Percentiles rank a stretch among this genome's conserved stretches.
Evolutionary conservation across 2,888 invertebrate species (phyloP).

Genomic region (Campaea margaritaria): DNA sequence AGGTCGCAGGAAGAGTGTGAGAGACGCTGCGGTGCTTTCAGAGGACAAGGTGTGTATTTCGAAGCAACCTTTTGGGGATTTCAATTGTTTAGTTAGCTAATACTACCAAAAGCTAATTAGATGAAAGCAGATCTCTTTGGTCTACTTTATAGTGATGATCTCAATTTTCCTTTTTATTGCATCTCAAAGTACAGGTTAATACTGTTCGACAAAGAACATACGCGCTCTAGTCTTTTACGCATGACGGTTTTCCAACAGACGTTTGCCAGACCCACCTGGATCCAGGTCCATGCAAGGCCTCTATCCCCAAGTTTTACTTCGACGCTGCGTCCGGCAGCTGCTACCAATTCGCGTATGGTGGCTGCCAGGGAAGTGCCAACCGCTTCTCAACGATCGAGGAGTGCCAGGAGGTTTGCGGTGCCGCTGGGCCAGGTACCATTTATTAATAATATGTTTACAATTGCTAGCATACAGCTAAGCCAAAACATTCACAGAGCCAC

Average conservation of each 20-base stretch:
- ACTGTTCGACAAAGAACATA: too few species aligned
- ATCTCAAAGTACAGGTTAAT: too few species aligned
- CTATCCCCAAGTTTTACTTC: slow-evolving; percentile 89
- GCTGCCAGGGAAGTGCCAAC: slow-evolving; percentile 94
- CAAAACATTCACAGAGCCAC: too few species aligned
- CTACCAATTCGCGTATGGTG: slow-evolving; percentile 90
- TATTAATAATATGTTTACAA: too few species aligned
- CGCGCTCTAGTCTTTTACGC: too few species aligned
- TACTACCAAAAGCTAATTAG: too few species aligned
- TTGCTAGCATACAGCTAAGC: too few species aligned
- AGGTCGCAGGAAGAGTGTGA: slow-evolving; percentile 91
- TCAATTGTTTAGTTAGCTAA: too few species aligned
- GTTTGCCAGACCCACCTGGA: slow-evolving; percentile 89
- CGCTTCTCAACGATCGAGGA: slow-evolving; percentile 90
- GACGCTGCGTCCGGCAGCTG: slow-evolving; percentile 87
- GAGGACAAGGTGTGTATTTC: slow-evolving; percentile 86
- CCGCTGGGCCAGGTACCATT: slow-evolving; percentile 60
- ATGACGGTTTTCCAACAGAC: slow-evolving; percentile 75
- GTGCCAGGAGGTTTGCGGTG: slow-evolving; percentile 89
- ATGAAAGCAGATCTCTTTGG: too few species aligned
- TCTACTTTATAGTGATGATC: too few species aligned
- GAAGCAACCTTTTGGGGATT: slow-evolving; percentile 14
- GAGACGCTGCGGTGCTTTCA: slow-evolving; percentile 90
- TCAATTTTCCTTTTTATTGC: too few species aligned
- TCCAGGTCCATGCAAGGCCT: slow-evolving; percentile 89